phyloP scores from a whole-genome alignment of 2,797 vertebrate genomes.

The Hoplostethus mediterraneus region DNA sequence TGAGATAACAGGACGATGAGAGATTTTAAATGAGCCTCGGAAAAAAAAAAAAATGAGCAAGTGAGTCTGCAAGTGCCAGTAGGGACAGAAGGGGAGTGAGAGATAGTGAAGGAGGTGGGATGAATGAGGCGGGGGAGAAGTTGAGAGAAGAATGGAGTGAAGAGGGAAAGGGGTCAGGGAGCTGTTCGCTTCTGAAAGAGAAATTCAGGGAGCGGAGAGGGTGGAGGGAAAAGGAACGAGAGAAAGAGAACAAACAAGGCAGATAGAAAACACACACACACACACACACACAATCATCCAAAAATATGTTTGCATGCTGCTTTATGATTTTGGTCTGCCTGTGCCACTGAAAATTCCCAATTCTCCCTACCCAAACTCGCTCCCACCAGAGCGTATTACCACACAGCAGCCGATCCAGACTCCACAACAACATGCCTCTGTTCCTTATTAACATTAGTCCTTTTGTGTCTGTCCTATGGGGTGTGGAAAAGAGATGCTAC shows the following conservation, averaged over 20 bases:
- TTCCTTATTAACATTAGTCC: slow-evolving; percentile 19
- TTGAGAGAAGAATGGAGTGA: slow-evolving; percentile 26
- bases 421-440: not conserved
- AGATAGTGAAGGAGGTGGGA: not conserved
- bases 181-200: slow-evolving; percentile 55
- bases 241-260: not conserved
- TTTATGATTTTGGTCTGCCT: slow-evolving; percentile 19
- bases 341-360: not conserved
- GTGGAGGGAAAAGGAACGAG: not conserved
- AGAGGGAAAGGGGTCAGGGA: slow-evolving; percentile 43
- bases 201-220: slow-evolving; percentile 22
- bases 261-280: not conserved
- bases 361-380: not conserved
- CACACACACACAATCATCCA: slow-evolving; percentile 25
- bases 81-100: slow-evolving; percentile 21
- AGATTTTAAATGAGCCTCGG: slow-evolving; percentile 64
- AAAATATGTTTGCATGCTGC: not conserved
- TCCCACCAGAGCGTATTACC: slow-evolving; percentile 34
- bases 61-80: slow-evolving; percentile 19
- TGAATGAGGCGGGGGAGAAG: slow-evolving; percentile 46
- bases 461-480: not conserved
- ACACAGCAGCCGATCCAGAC: slow-evolving; percentile 3
- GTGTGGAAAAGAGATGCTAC: not conserved
- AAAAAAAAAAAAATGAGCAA: slow-evolving; percentile 28
- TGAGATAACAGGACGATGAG: slow-evolving; percentile 61